Percentiles rank a stretch among this genome's conserved stretches.
phyloP scores from a whole-genome alignment of 1,140 invertebrate species.

The Brachionus angularis region DNA sequence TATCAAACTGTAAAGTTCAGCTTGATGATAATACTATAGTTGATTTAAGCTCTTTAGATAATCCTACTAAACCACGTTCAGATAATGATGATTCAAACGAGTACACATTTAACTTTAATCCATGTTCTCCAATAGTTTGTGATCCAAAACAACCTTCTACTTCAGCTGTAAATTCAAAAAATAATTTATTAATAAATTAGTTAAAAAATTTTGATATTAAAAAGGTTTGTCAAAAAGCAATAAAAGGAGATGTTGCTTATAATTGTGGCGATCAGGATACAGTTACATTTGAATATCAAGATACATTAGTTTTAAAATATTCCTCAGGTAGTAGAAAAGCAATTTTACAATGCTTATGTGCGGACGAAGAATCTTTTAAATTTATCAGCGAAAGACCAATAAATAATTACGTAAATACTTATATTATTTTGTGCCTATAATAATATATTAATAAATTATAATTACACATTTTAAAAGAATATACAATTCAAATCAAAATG shows the following conservation, averaged over 20 bases:
- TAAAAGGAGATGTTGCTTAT: neutral
- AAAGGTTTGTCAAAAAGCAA: conserved; percentile 16
- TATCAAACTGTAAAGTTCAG: conserved; percentile 30
- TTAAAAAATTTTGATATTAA: neutral
- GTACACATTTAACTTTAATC: neutral
- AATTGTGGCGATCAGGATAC: conserved; percentile 23
- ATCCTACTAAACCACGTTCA: conserved; percentile 7
- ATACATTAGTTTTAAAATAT: neutral
- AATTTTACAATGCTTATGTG: neutral
- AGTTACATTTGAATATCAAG: neutral
- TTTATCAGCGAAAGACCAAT: conserved; percentile 2
- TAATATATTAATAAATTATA: too few relatives aligned
- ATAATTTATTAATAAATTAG: neutral
- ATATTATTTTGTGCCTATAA: too few relatives aligned
- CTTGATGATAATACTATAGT: conserved; percentile 15
- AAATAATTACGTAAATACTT: conserved; percentile 26
- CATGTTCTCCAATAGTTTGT: conserved; percentile 14
- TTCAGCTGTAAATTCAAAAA: conserved; percentile 3
- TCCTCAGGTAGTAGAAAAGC: conserved; percentile 8
- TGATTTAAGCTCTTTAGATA: conserved; percentile 33
- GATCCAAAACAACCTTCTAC: neutral
- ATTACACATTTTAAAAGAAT: too few relatives aligned
- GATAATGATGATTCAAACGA: neutral
- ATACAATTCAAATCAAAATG: neutral
- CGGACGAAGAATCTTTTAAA: neutral